These are phyloP conservation scores for Panthera leo DNA, from an alignment of 2,113 vertebrate genomes.

Conservation along the genomic window DNA sequence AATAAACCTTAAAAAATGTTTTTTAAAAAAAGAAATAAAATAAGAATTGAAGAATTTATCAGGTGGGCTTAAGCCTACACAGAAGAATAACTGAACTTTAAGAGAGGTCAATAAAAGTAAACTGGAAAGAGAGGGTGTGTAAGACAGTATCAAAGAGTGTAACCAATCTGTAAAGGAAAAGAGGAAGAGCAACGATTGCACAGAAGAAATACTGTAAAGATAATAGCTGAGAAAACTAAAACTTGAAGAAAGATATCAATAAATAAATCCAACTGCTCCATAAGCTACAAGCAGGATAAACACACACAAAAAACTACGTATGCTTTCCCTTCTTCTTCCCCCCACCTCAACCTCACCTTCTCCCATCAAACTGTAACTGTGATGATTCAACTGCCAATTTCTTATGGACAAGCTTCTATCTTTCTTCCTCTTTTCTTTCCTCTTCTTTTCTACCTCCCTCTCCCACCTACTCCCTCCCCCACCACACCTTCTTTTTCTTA, in stretches of 20 bases:
- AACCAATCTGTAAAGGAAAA: not conserved
- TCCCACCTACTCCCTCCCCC: not conserved
- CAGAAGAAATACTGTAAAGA: conserved; percentile 34
- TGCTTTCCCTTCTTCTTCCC: not conserved
- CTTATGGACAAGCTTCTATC: not conserved
- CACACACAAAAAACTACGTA: not conserved
- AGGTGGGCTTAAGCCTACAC: not conserved
- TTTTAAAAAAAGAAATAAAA: not conserved
- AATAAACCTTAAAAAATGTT: no score
- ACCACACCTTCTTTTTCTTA: not conserved
- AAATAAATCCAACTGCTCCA: not conserved
- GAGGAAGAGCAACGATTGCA: not conserved
- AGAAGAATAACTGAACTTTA: not conserved
- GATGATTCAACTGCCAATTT: not conserved
- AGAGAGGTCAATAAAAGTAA: not conserved
- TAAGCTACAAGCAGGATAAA: not conserved
- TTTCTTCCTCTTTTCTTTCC: not conserved
- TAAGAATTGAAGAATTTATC: conserved; percentile 13
- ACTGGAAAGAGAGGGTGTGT: not conserved
- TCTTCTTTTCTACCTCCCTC: not conserved
- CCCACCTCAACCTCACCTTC: not conserved
- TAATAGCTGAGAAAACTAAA: not conserved
- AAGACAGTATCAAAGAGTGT: not conserved
- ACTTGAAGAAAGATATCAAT: not conserved
- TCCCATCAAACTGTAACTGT: not conserved